Conservation (phyloP, 1,140 invertebrate species). For the Fopius arisanus region DNA sequence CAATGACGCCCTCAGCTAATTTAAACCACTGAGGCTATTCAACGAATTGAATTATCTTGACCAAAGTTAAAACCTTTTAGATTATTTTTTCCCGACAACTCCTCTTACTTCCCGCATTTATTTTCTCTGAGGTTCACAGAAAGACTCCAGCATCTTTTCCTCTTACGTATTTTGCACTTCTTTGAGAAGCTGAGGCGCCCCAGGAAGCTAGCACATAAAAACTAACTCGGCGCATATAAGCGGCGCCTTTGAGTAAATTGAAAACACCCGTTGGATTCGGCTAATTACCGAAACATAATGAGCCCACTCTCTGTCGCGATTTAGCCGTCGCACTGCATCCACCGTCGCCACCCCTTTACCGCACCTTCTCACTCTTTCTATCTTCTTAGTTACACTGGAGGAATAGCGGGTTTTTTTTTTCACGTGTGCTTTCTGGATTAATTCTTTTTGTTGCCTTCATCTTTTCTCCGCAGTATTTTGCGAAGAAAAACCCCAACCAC, state of each 20-base stretch:
- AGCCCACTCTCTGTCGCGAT: conserved; percentile 42
- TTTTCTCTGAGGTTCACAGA: background rate
- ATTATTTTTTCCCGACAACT: background rate
- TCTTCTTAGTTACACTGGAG: background rate
- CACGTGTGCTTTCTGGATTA: background rate
- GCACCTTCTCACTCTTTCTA: background rate
- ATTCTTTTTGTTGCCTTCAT: background rate
- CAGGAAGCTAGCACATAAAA: conserved; percentile 17
- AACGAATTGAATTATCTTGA: background rate
- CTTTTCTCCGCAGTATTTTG: conserved; percentile 13
- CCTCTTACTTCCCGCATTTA: background rate
- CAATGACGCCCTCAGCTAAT: background rate
- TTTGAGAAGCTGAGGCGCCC: conserved; percentile 7
- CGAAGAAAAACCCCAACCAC: background rate
- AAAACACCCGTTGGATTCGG: conserved; percentile 56
- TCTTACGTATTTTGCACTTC: conserved; percentile 30
- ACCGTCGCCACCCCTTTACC: background rate
- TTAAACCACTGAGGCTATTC: background rate
- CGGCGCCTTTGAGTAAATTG: conserved; percentile 57
- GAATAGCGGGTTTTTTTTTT: background rate
- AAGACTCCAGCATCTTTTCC: background rate
- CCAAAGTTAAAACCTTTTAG: background rate
- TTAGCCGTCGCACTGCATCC: conserved; percentile 39
- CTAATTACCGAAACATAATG: conserved; percentile 61
- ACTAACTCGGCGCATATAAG: conserved; percentile 35